Base-by-base conservation (phyloP, 2,797 vertebrate genomes). In the Naso thynnoides region DNA sequence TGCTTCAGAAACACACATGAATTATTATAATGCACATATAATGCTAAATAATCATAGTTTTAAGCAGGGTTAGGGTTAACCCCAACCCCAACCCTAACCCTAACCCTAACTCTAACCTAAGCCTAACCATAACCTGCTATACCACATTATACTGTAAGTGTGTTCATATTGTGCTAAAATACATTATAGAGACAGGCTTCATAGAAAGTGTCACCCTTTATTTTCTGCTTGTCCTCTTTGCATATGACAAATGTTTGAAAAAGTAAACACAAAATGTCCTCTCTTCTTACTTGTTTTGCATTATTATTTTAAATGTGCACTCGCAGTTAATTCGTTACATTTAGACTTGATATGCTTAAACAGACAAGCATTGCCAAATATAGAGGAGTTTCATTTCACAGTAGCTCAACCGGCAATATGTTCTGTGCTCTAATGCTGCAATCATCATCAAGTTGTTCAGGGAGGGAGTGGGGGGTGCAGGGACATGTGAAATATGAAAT, bases 401-500 rank as follows among this genome's bases (percentile, higher is more conserved):
- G 75, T 56, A 79, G 78, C 75, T 71, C 72, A 70, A 78, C 79
- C 60, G 61, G 76, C 84, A 91, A 90, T 86, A 88, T 88, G 88
- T 81, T 90, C 83, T 58, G 63, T 66, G 85, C 65, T 88, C 84
- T 82, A 87, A 89, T 69, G 73, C 85, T 80, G 88, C 89, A 88
- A 92, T 93, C 88, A 91, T 91, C 90, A 92, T 91, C 84, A 89
- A 90, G 89, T 92, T 86, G 86, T 88, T 89, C 63, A 21, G 87
- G 83, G 88, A 86, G 87, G 82, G 68, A 47, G 67, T 3, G 13
- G 72, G 62, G 84, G 74, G 78, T 55, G 79, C 65, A 42, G 88
- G 84, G 78, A 87, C 89, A 89, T 78, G 90, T 88, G 89, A 88
- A 90, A 93, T 92, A 91, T 91, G 88, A 92, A 92, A 89, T 89